Percentiles rank a stretch among this genome's conserved stretches.
Evolutionary conservation across 2,888 invertebrate species (phyloP).

Genomic region (Fragum sueziense): DNA sequence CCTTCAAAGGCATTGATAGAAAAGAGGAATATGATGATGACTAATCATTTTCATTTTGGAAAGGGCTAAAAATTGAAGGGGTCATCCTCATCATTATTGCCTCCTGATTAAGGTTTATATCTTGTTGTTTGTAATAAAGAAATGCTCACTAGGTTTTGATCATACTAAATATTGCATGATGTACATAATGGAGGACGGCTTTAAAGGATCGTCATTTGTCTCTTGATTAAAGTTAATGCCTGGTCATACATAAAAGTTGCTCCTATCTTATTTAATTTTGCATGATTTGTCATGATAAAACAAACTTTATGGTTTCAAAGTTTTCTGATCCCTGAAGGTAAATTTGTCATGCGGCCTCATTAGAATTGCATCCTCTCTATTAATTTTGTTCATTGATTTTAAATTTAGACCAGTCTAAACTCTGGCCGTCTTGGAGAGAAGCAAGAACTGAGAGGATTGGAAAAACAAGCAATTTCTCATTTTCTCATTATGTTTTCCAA

Average conservation of each 20-base stretch:
- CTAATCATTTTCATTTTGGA: too few species aligned
- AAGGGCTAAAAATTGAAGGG: neutral
- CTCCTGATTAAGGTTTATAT: too few species aligned
- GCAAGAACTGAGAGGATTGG: neutral
- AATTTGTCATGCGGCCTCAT: too few species aligned
- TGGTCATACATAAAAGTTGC: neutral
- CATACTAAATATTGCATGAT: too few species aligned
- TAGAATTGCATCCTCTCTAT: too few species aligned
- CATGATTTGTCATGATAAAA: neutral
- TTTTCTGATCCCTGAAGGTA: too few species aligned
- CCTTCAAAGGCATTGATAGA: too few species aligned
- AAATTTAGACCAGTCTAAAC: neutral
- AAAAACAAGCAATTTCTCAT: neutral
- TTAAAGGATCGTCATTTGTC: neutral
- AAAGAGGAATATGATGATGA: too few species aligned
- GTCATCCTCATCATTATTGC: neutral
- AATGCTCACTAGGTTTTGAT: too few species aligned
- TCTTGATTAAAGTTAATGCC: neutral
- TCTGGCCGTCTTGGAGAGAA: neutral
- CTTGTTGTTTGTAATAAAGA: too few species aligned
- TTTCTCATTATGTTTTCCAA: neutral
- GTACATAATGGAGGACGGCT: too few species aligned
- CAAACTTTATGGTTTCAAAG: neutral
- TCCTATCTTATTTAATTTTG: neutral
- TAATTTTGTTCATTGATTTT: neutral